A percentile compares a stretch with the other conserved stretches of the same genome.
These are phyloP conservation scores for Antigone vipio DNA, from an alignment of 2,113 vertebrate species.

Conservation along the genomic window DNA sequence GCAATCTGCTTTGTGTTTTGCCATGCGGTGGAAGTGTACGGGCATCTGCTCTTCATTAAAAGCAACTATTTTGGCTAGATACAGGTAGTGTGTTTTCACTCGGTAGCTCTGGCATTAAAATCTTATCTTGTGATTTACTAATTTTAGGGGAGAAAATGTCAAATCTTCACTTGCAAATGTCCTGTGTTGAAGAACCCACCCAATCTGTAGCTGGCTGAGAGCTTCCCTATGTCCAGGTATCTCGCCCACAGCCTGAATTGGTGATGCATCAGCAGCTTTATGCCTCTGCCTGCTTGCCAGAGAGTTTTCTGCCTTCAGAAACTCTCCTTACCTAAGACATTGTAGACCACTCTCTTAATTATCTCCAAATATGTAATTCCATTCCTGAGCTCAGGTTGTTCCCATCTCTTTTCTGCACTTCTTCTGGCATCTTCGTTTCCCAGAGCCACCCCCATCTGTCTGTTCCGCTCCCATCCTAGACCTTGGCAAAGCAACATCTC, in stretches of 20 bases:
- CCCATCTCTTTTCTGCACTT: background rate
- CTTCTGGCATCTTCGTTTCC: background rate
- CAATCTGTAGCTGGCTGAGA: background rate
- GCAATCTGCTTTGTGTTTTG: slow-evolving; percentile 15
- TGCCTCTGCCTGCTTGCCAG: background rate
- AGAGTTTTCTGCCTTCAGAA: background rate
- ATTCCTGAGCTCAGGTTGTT: background rate
- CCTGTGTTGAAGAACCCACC: background rate
- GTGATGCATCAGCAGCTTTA: background rate
- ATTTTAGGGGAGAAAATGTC: background rate
- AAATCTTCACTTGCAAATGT: background rate
- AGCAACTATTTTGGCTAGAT: background rate
- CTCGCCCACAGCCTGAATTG: background rate
- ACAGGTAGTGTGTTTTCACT: slow-evolving; percentile 25
- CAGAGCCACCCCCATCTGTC: background rate
- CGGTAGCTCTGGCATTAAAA: background rate
- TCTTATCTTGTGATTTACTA: background rate
- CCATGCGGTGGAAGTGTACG: background rate
- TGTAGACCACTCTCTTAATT: no score
- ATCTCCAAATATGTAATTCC: background rate
- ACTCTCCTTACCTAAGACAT: accelerated
- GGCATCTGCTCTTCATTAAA: background rate
- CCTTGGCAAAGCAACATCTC: background rate
- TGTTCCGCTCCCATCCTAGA: background rate
- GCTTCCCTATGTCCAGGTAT: accelerated